phyloP scores from a whole-genome alignment of 2,888 invertebrate genomes.

The Eulithis prunata region DNA sequence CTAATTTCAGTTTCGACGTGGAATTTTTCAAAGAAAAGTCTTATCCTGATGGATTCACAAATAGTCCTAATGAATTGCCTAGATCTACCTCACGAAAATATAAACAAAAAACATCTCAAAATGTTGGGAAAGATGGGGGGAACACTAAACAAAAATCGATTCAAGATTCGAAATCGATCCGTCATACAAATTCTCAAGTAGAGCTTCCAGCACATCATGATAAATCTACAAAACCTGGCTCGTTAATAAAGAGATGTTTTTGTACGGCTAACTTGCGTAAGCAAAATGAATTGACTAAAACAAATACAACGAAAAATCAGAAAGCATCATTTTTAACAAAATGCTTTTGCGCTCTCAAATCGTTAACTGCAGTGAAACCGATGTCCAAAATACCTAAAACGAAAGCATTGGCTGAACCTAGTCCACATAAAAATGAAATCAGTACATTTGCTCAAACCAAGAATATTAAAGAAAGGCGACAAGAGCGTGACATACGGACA shows the following conservation, averaged over 20 bases:
- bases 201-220: conserved; percentile 26
- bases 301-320: not conserved
- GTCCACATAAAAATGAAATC: conserved; percentile 1
- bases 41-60: conserved; percentile 4
- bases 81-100: conserved; percentile 5
- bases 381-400: conserved; percentile 7
- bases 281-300: not conserved
- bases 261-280: conserved; percentile 50
- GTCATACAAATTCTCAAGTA: conserved; percentile 20
- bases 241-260: conserved; percentile 51
- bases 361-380: not conserved
- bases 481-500: conserved; percentile 39
- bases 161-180: conserved; percentile 15
- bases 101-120: conserved; percentile 13
- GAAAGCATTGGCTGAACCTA: not conserved
- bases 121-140: conserved; percentile 27
- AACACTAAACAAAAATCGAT: conserved; percentile 29
- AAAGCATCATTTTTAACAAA: conserved; percentile 5
- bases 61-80: not conserved
- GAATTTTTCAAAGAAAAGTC: conserved; percentile 50
- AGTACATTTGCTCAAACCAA: conserved; percentile 20
- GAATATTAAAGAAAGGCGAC: conserved; percentile 8
- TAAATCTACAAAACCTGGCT: conserved; percentile 30
- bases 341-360: conserved; percentile 19
- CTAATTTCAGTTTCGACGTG: conserved; percentile 50